A percentile compares a stretch with the other conserved stretches of the same genome.
phyloP scores from a whole-genome alignment of 2,888 invertebrate species.

The Eupeodes luniger region DNA sequence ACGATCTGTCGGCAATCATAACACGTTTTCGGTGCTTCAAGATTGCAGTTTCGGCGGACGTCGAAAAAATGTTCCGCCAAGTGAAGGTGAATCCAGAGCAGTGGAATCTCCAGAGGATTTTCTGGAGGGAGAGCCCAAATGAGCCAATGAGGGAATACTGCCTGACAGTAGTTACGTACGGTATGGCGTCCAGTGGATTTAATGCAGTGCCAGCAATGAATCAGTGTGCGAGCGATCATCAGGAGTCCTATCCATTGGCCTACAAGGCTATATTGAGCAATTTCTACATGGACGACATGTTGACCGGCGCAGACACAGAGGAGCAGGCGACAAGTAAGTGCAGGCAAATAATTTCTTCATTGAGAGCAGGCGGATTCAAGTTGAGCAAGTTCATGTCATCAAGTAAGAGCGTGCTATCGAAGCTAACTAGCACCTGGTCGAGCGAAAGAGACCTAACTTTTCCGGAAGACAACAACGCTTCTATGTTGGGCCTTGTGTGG shows the following conservation, averaged over 20 bases:
- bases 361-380: constrained; percentile 4
- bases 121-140: background rate
- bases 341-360: background rate
- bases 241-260: constrained; percentile 6
- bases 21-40: background rate
- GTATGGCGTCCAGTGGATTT: constrained; percentile 42
- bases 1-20: constrained; percentile 16
- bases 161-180: constrained; percentile 34
- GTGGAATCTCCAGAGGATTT: too few relatives aligned
- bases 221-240: constrained; percentile 10
- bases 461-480: too few relatives aligned
- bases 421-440: background rate
- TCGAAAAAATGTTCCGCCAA: too few relatives aligned
- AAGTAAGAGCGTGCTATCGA: background rate
- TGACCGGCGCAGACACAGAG: constrained; percentile 15
- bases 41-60: background rate
- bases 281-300: constrained; percentile 28
- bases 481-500: too few relatives aligned
- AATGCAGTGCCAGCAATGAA: constrained; percentile 28
- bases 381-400: constrained; percentile 7
- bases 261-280: constrained; percentile 28
- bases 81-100: too few relatives aligned
- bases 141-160: constrained; percentile 25
- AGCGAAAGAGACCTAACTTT: background rate
- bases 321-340: background rate